A percentile compares a stretch with the other conserved stretches of the same genome.
Conservation (phyloP, 2,888 invertebrate species). For the Polia nebulosa region DNA sequence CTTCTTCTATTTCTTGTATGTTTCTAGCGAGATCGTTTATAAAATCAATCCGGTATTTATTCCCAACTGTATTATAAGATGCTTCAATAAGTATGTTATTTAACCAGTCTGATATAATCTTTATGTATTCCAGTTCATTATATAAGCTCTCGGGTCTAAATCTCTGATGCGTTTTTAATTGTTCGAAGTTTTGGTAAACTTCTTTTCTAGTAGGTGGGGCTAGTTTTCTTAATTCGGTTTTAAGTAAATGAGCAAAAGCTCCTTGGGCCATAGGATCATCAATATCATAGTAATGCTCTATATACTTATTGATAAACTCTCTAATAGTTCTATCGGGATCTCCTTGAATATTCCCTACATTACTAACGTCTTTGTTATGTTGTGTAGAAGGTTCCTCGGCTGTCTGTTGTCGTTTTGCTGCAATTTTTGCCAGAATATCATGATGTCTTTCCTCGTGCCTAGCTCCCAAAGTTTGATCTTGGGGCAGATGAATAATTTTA, state of each 20-base stretch:
- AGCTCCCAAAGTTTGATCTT: slow-evolving; percentile 67
- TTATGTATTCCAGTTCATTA: slow-evolving; percentile 77
- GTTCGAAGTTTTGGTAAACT: slow-evolving; percentile 67
- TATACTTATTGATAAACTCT: slow-evolving; percentile 75
- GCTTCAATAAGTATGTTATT: slow-evolving; percentile 74
- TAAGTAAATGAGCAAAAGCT: slow-evolving; percentile 74
- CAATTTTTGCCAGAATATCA: slow-evolving; percentile 46
- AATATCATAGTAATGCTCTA: slow-evolving; percentile 75
- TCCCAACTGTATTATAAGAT: slow-evolving; percentile 70
- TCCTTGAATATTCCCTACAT: slow-evolving; percentile 53
- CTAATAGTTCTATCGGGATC: slow-evolving; percentile 73
- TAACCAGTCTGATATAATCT: slow-evolving; percentile 81
- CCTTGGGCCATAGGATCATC: slow-evolving; percentile 73
- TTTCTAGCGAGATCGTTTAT: slow-evolving; percentile 75
- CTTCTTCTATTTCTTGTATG: slow-evolving; percentile 74
- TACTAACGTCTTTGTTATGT: slow-evolving; percentile 30
- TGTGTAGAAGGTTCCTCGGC: slow-evolving; percentile 10
- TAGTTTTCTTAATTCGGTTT: slow-evolving; percentile 74
- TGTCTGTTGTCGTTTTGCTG: slow-evolving; percentile 37
- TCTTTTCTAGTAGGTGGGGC: slow-evolving; percentile 69
- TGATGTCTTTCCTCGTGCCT: slow-evolving; percentile 55
- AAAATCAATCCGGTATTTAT: slow-evolving; percentile 73
- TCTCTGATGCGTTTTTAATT: slow-evolving; percentile 53
- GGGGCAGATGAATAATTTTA: slow-evolving; percentile 69
- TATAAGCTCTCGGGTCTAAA: slow-evolving; percentile 68